Evolutionary conservation across 2,113 vertebrate genomes (phyloP).

Genomic region (Symphodus melops): DNA sequence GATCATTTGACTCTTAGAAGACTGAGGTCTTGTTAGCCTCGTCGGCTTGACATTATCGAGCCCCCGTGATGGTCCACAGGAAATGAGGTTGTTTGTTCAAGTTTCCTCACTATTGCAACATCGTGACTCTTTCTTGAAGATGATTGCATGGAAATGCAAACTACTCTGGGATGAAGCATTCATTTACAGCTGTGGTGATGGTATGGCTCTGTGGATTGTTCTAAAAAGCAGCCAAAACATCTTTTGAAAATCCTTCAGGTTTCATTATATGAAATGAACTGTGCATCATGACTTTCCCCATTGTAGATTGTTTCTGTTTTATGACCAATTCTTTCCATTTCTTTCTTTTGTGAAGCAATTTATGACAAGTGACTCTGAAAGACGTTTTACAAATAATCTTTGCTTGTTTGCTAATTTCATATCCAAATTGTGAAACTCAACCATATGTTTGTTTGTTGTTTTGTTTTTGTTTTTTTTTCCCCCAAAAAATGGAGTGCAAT

Average conservation of each 20-base stretch:
- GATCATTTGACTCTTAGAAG: slow-evolving; percentile 61
- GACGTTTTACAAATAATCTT: no score
- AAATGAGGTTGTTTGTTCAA: slow-evolving; percentile 54
- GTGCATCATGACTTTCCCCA: no score
- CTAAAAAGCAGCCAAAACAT: neutral
- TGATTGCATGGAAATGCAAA: slow-evolving; percentile 32
- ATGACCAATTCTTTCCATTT: no score
- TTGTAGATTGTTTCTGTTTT: no score
- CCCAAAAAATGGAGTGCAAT: no score
- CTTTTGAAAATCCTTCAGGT: neutral
- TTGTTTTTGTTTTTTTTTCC: no score
- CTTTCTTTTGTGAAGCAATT: no score
- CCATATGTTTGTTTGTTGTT: no score
- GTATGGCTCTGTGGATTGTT: neutral
- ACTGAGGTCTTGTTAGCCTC: slow-evolving; percentile 43
- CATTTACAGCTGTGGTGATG: neutral
- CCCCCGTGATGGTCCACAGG: slow-evolving; percentile 37
- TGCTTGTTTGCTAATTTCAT: no score
- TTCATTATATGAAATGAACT: no score
- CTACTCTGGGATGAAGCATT: neutral
- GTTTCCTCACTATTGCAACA: slow-evolving; percentile 14
- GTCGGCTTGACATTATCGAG: slow-evolving; percentile 49
- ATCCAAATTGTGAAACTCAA: no score
- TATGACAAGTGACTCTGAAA: no score
- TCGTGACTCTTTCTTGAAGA: neutral